phyloP scores from a whole-genome alignment of 2,113 vertebrate species.

The Hippocampus comes region DNA sequence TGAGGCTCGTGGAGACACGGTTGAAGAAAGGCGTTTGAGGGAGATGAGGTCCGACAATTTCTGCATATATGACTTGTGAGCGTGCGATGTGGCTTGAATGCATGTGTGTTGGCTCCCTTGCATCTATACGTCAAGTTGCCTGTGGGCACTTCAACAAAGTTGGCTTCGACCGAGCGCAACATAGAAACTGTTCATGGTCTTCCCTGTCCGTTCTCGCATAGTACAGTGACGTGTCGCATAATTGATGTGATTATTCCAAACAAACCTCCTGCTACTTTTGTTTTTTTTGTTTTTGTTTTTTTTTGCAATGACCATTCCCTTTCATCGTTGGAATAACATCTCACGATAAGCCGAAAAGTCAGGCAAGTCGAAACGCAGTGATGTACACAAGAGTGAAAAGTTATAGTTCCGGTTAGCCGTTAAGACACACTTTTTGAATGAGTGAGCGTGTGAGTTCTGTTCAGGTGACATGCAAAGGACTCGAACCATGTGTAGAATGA shows the following conservation, averaged over 20 bases:
- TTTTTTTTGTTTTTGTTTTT: too few relatives aligned
- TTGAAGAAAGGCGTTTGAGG: not conserved
- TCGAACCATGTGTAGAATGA: too few relatives aligned
- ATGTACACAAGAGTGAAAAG: too few relatives aligned
- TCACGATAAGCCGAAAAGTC: not conserved
- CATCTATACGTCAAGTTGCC: constrained; percentile 43
- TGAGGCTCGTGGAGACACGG: not conserved
- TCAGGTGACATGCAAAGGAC: too few relatives aligned
- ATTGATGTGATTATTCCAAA: not conserved
- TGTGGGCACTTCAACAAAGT: constrained; percentile 33
- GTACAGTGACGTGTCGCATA: not conserved
- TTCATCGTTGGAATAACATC: not conserved
- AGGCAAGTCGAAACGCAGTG: not conserved
- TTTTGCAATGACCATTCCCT: not conserved
- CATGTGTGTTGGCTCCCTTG: constrained; percentile 25
- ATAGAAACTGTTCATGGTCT: constrained; percentile 8
- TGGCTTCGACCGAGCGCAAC: constrained; percentile 7
- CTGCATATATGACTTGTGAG: constrained; percentile 10
- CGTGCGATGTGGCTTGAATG: constrained; percentile 38
- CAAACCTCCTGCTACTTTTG: not conserved
- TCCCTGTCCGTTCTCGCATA: constrained; percentile 7
- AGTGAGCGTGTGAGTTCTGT: too few relatives aligned
- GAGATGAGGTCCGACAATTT: constrained; percentile 5
- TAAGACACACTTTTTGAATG: too few relatives aligned
- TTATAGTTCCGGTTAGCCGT: too few relatives aligned